Conservation (phyloP, 2,797 vertebrate species). For the Gallinago solitaria region DNA sequence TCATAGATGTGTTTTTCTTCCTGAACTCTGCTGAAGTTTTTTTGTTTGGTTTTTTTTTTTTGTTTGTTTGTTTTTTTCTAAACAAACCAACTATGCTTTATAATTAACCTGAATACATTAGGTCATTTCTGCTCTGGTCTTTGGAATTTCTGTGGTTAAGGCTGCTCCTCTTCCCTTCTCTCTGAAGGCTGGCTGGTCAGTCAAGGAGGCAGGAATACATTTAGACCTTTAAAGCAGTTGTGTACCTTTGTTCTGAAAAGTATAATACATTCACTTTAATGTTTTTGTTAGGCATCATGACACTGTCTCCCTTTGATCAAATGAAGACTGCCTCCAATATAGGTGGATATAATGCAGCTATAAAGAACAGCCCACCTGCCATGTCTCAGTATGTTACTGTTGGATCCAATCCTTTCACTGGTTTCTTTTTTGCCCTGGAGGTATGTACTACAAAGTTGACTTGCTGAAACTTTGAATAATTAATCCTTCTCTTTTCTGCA, state of each 20-base stretch:
- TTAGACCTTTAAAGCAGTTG: not conserved
- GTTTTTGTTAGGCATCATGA: slow-evolving; percentile 87
- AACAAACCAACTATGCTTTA: not conserved
- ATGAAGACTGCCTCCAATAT: slow-evolving; percentile 97
- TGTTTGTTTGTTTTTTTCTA: not conserved
- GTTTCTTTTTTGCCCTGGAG: slow-evolving; percentile 97
- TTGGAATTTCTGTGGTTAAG: not conserved
- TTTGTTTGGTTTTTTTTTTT: not conserved
- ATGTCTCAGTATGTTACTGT: slow-evolving; percentile 98
- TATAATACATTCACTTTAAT: not conserved
- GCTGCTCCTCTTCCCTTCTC: not conserved
- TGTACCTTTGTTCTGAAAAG: not conserved
- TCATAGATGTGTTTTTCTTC: not conserved
- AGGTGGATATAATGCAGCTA: slow-evolving; percentile 92
- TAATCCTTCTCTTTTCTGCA: not conserved
- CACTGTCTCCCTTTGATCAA: slow-evolving; percentile 95
- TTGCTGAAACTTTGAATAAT: not conserved
- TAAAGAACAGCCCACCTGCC: slow-evolving; percentile 95
- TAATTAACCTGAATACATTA: not conserved
- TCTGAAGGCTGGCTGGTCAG: not conserved
- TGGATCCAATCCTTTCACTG: slow-evolving; percentile 91
- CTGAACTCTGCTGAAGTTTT: not conserved
- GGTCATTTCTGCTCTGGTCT: not conserved
- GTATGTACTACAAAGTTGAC: slow-evolving; percentile 72
- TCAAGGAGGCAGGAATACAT: not conserved